These are phyloP conservation scores for Peromyscus attwateri DNA, from an alignment of 2,797 vertebrate species.

Conservation along the genomic window DNA sequence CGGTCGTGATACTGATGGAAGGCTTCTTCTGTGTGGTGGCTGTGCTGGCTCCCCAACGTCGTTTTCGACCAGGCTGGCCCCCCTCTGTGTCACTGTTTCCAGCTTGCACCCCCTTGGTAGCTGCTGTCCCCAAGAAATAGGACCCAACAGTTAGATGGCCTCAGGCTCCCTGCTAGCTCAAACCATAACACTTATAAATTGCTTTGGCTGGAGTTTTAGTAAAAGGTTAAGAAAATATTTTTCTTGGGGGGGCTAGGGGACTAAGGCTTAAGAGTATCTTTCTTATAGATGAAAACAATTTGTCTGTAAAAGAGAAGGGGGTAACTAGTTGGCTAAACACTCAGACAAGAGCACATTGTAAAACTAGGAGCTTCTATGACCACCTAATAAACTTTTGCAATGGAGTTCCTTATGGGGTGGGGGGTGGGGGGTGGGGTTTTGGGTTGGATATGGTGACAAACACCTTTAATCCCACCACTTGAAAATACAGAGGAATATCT, in stretches of 20 bases:
- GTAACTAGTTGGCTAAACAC: constrained; percentile 2
- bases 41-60: constrained; percentile 96
- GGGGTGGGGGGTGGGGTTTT: neutral
- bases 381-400: neutral
- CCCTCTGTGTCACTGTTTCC: constrained; percentile 90
- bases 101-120: constrained; percentile 86
- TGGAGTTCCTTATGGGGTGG: neutral
- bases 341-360: neutral
- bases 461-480: neutral
- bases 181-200: constrained; percentile 35
- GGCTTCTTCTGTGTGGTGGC: constrained; percentile 95
- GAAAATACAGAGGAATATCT: neutral
- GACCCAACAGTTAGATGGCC: constrained; percentile 72
- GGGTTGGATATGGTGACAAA: neutral
- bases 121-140: constrained; percentile 79
- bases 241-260: neutral
- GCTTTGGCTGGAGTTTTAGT: constrained; percentile 47
- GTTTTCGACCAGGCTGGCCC: constrained; percentile 91
- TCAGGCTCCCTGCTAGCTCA: constrained; percentile 45
- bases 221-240: constrained; percentile 54
- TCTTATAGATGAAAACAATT: neutral
- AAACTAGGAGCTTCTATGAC: neutral
- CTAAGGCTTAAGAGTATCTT: constrained; percentile 35
- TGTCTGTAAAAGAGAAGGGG: neutral
- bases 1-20: constrained; percentile 96